A percentile compares a stretch with the other conserved stretches of the same genome.
phyloP scores from a whole-genome alignment of 2,113 vertebrate genomes.

The Corythornis cristatus region DNA sequence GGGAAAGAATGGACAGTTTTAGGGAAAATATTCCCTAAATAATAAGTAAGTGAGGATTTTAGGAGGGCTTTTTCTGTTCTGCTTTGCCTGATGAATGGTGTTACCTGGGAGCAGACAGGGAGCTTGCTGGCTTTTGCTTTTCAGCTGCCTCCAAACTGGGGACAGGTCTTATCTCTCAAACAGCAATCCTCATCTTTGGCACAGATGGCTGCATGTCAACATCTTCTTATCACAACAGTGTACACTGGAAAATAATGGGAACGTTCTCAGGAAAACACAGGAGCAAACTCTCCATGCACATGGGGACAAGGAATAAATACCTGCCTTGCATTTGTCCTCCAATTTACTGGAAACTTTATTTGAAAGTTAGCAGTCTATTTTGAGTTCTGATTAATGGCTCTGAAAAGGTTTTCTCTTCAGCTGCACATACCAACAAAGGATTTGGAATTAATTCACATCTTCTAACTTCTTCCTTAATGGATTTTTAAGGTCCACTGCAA shows the following conservation, averaged over 20 bases:
- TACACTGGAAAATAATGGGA: neutral
- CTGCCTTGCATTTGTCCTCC: slow-evolving; percentile 9
- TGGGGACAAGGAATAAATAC: neutral
- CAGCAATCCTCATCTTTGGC: neutral
- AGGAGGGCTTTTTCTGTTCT: neutral
- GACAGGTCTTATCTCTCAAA: neutral
- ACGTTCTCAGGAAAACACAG: neutral
- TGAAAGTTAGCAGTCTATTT: slow-evolving; percentile 48
- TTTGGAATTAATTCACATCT: slow-evolving; percentile 74
- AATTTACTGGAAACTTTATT: slow-evolving; percentile 50
- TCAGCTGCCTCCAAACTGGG: neutral
- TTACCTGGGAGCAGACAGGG: neutral
- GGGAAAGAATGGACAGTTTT: neutral
- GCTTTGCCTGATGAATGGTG: neutral
- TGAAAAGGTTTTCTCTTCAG: slow-evolving; percentile 48
- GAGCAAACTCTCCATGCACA: neutral
- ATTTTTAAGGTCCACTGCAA: slow-evolving; percentile 71
- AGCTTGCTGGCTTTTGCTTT: neutral
- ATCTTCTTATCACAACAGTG: slow-evolving; percentile 36
- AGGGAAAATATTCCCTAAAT: neutral
- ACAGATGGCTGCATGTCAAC: slow-evolving; percentile 21
- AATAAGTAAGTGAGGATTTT: neutral
- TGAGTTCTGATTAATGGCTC: slow-evolving; percentile 68
- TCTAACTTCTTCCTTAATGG: slow-evolving; percentile 63
- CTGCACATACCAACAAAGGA: slow-evolving; percentile 46